phyloP scores from a whole-genome alignment of 2,113 vertebrate genomes.

The Corythaixoides concolor region DNA sequence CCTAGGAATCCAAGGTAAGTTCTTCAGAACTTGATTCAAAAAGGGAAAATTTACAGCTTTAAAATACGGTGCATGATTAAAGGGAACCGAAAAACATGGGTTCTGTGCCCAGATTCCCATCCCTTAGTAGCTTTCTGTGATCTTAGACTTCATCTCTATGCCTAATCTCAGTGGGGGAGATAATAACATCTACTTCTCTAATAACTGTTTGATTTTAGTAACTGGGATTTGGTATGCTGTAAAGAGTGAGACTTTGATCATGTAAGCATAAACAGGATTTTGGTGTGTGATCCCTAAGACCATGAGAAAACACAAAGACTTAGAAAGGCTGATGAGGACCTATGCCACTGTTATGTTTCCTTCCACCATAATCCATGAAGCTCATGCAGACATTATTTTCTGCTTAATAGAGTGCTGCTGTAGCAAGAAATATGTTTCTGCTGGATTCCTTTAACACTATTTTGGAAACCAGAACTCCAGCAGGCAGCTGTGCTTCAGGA shows the following conservation, averaged over 20 bases:
- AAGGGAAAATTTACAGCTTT: not conserved
- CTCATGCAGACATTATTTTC: rapidly evolving
- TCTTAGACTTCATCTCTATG: not conserved
- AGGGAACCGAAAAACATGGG: not conserved
- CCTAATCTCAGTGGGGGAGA: not conserved
- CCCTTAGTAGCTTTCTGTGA: not conserved
- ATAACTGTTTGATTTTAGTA: not conserved
- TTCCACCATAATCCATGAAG: not conserved
- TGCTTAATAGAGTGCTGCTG: not conserved
- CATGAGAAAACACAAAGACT: not conserved
- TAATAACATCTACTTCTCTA: not conserved
- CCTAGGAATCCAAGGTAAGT: not conserved
- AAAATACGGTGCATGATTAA: not conserved
- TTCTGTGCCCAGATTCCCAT: not conserved
- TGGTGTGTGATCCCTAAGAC: not conserved
- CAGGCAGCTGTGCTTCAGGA: not conserved
- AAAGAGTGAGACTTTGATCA: not conserved
- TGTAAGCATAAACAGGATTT: not conserved
- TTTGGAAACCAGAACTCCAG: not conserved
- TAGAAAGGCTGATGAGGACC: not conserved
- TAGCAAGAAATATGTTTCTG: not conserved
- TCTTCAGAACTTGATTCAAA: not conserved
- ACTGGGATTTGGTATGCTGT: not conserved
- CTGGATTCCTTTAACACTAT: not conserved
- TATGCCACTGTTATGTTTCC: not conserved